Base-by-base conservation (phyloP, 2,113 vertebrate genomes). In the Paramisgurnus dabryanus region DNA sequence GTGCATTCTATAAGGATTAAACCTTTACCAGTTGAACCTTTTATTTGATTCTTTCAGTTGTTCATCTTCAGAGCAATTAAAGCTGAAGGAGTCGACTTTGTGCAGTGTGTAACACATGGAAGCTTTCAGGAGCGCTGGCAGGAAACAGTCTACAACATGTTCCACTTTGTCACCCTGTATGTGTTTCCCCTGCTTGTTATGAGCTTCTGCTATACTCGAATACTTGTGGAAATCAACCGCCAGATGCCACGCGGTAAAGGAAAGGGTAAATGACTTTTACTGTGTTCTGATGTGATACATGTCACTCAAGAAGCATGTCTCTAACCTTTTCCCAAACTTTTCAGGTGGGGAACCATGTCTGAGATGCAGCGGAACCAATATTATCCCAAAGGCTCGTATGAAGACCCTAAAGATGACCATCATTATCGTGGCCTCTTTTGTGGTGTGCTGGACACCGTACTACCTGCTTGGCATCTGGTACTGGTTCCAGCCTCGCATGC, bases 381-480 rank as follows among this genome's bases (percentile, higher is more conserved):
- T 94, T 85, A 94, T 94, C 72, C 94, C 93, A 8, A 93, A 92
- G 83, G 94, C 93, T 0, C 88, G 94, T 4, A 92, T 94, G 92
- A 91, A 89, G 80, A 93, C 93, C 50, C 83, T 94, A 40, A 94
- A 94, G 83, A 94, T 94, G 94, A 94, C 93, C 85, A 87, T 94
- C 0, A 91, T 93, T 67, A 94, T 94, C 5, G 94, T 94, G 34
- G 88, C 91, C 18, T 89, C 91, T 70, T 94, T 94, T 85, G 91
- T 94, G 4, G 82, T 93, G 53, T 94, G 93, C 89, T 94, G 93
- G 93, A 93, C 93, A 9, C 93, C 93, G 0, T 94, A 94, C 83
- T 94, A 94, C 83, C 89, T 94, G 55, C 81, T 94, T 63, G 94
- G 94, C 57, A 84, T 94, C 63, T 94, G 94, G 94, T 94, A 94